Conservation (phyloP, 2,113 vertebrate species). For the Grallaria varia region DNA sequence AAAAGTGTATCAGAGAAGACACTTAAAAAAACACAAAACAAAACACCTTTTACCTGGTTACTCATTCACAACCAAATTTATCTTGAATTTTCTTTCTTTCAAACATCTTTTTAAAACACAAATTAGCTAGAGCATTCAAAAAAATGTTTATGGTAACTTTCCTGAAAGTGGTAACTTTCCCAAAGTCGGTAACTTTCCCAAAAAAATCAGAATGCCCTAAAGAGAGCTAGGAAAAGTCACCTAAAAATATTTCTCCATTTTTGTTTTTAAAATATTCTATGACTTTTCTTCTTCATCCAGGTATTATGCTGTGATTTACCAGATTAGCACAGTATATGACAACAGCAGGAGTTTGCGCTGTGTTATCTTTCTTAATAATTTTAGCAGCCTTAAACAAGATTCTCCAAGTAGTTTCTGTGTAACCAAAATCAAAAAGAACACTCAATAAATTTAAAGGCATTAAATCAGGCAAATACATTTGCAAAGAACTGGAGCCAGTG, state of each 20-base stretch:
- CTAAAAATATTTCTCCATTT: background rate
- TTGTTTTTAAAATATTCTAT: background rate
- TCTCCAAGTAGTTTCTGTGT: background rate
- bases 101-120: background rate
- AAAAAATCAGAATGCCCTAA: background rate
- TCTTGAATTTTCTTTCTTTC: background rate
- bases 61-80: background rate
- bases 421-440: background rate
- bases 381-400: background rate
- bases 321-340: background rate
- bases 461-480: slow-evolving; percentile 65
- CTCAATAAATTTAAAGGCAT: slow-evolving; percentile 33
- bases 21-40: background rate
- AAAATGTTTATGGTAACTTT: rapidly evolving
- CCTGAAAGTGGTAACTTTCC: background rate
- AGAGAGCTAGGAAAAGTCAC: background rate
- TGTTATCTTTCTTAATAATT: background rate
- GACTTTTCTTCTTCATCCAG: background rate
- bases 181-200: background rate
- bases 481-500: slow-evolving; percentile 46
- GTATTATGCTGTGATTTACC: background rate
- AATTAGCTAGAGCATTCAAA: background rate
- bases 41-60: background rate
- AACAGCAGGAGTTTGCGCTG: background rate
- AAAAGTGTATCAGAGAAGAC: background rate